Percentiles rank a stretch among this genome's conserved stretches.
Evolutionary conservation across 2,888 invertebrate genomes (phyloP).

Genomic region (Oscheius sp.): DNA sequence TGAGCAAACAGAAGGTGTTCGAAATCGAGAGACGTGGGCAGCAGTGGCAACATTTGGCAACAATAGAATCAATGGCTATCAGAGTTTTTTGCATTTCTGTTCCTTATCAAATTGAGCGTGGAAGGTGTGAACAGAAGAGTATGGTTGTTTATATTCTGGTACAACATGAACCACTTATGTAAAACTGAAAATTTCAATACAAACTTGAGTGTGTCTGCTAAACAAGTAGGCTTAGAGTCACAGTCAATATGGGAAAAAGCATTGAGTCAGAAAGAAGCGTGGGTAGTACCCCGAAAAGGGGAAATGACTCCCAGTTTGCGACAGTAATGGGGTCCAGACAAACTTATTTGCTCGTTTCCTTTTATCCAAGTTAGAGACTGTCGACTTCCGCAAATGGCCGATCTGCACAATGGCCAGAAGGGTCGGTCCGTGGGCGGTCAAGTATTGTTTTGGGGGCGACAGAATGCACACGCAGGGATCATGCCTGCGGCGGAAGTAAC

Average conservation of each 20-base stretch:
- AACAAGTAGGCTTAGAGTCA: background rate
- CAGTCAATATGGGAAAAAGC: background rate
- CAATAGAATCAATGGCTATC: slow-evolving; percentile 13
- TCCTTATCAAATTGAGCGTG: background rate
- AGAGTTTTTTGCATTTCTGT: background rate
- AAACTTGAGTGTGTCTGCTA: background rate
- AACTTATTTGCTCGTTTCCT: slow-evolving; percentile 8
- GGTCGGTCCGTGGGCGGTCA: slow-evolving; percentile 35
- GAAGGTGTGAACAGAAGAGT: background rate
- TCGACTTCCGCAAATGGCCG: slow-evolving; percentile 31
- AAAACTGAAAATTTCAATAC: no score
- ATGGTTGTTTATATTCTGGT: background rate
- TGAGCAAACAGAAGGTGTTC: background rate
- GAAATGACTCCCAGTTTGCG: background rate
- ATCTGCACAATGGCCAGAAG: slow-evolving; percentile 24
- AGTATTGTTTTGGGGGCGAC: slow-evolving; percentile 32
- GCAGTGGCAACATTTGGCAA: background rate
- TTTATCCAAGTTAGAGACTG: slow-evolving; percentile 32
- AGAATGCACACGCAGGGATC: slow-evolving; percentile 32
- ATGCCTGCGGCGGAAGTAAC: slow-evolving; percentile 32
- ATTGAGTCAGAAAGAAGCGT: slow-evolving; percentile 5
- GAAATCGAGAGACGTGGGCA: background rate
- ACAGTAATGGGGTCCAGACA: background rate
- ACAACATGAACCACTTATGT: no score
- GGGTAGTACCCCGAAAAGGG: background rate